Evolutionary conservation across 2,797 vertebrate species (phyloP), one percentile per base, ranked within the genome.

Genomic region (Pseudopleuronectes americanus): DNA sequence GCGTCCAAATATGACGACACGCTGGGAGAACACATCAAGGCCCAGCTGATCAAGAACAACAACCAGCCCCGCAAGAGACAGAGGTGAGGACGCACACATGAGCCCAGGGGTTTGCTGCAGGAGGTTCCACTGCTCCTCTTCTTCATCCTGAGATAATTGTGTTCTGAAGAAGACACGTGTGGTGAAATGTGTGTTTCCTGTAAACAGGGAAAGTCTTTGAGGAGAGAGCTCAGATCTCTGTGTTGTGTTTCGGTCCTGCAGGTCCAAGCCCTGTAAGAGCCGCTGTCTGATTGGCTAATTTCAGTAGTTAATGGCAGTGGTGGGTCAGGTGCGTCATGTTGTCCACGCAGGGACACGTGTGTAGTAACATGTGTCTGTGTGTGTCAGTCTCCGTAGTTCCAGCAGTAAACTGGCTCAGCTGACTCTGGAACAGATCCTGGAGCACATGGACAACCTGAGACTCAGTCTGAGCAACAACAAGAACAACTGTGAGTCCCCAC

Each of bases 31-130:
- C 96, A 99, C 90, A 96, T 99, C 90, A 99, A 99, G 57, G 95
- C 97, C 0, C 93, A 99, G 84, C 95, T 99, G 13, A 99, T 99
- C 91, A 99, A 99, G 89, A 99, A 99, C 93, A 99, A 99, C 94
- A 99, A 96, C 91, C 95, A 98, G 45, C 97, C 97, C 0, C 93
- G 97, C 0, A 98, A 98, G 68, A 92, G 97, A 54, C 97, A 99
- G 81, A 98, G 97, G 97, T 98, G 56, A 70, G 68, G 23, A 57
- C 33, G 10, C n/a, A 51, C 2, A 21, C 14, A 19, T 6, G 48
- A 48, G 31, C 14, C 41, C 22, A 21, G 19, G 55, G 0, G 7
- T 33, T 9, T 31, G 8, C 1, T 8, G 28, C 28, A 2, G 7
- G 31, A 31, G 7, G 8, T 31, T 31, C 8, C n/a, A n/a, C n/a